Evolutionary conservation across 2,113 vertebrate species (phyloP), one percentile per base, ranked within the genome.

Genomic region (Arvicanthis niloticus): DNA sequence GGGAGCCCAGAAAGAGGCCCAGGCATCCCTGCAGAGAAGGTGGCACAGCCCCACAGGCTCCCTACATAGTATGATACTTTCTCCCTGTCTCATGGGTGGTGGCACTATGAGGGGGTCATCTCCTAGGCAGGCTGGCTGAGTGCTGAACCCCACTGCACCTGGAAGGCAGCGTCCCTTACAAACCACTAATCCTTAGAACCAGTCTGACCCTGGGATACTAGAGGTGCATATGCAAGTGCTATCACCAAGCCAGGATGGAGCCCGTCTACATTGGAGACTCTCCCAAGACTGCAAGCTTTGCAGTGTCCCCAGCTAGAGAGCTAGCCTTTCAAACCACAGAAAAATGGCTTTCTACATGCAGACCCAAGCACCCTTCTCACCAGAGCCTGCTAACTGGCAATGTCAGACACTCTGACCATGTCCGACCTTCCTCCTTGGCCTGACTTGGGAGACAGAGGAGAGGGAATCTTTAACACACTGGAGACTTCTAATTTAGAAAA

Each of bases 201-300:
- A 22, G 19, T 7, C 5, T 31, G 48, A 3, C 16, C 3, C 75
- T n/a, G 17, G 0, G 24, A 24, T 1, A 5, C 5, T 9, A 29
- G 48, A 4, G 40, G 81, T 58, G 8, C 17, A 1, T 6, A 0
- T 0, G 19, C 42, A 17, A 31, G 24, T 2, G 9, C 3, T 13
- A 9, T 12, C 0, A 16, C 6, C 40, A 1, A 88, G 17, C 4
- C 13, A 34, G 42, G 67, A 12, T 13, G 11, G 34, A 40, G n/a
- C 48, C 22, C 37, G 1, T 48, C 6, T 21, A 17, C 22, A 56
- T 24, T 29, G 21, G 82, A 65, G 78, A 24, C 26, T 1, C 17
- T 29, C 22, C 45, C 26, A 53, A 34, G 37, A 5, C 73, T 51
- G 53, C 31, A 80, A 45, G 68, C 84, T 51, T 4, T 26, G 67